These are phyloP conservation scores for Urechis unicinctus DNA, from an alignment of 2,888 invertebrate species.

Conservation along the genomic window DNA sequence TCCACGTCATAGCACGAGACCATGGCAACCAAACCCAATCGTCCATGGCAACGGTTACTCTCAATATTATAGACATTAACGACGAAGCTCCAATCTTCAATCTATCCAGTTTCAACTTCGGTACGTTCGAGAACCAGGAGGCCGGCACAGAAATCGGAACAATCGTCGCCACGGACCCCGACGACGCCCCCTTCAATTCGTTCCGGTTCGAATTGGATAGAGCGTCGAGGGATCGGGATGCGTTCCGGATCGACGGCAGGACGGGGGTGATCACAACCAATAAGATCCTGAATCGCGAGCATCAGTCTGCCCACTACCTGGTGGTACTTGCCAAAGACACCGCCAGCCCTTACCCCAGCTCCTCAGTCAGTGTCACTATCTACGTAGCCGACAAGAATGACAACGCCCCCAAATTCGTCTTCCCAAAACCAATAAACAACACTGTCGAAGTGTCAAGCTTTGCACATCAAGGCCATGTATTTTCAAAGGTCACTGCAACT, in stretches of 20 bases:
- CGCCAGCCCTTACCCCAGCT: conserved; percentile 12
- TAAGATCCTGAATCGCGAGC: conserved; percentile 66
- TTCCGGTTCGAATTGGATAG: conserved; percentile 16
- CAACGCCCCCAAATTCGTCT: conserved; percentile 3
- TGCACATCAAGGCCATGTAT: conserved; percentile 5
- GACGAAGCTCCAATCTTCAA: conserved; percentile 34
- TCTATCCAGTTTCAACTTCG: conserved; percentile 13
- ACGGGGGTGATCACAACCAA: conserved; percentile 55
- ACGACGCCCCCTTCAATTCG: conserved; percentile 13
- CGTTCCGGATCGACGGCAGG: conserved; percentile 39
- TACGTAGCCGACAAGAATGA: conserved; percentile 8
- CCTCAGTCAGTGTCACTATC: conserved; percentile 16
- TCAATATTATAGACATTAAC: conserved; percentile 34
- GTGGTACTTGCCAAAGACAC: conserved; percentile 18
- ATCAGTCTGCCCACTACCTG: conserved; percentile 10
- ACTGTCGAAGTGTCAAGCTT: conserved; percentile 1
- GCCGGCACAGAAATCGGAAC: conserved; percentile 17
- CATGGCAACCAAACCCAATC: conserved; percentile 29
- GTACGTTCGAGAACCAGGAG: conserved; percentile 18
- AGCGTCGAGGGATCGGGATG: conserved; percentile 17
- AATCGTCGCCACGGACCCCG: conserved; percentile 16
- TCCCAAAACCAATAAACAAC: conserved; percentile 1
- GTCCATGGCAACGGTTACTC: conserved; percentile 25
- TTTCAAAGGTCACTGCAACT: conserved; percentile 13
- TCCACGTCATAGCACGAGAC: conserved; percentile 33